Evolutionary conservation across 2,113 vertebrate genomes (phyloP).

Genomic region (Varanus salvator): DNA sequence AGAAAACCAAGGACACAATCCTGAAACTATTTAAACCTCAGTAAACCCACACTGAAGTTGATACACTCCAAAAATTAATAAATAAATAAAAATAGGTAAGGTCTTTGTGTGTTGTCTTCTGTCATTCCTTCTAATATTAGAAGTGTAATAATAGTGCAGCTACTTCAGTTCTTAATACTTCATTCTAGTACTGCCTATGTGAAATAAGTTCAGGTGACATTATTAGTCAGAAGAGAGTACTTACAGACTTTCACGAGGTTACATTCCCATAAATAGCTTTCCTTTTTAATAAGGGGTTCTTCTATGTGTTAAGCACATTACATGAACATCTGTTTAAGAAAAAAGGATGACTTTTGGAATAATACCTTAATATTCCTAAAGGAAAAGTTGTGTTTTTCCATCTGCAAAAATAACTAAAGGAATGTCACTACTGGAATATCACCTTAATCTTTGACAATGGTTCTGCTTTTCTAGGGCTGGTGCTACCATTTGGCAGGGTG

Average conservation of each 20-base stretch:
- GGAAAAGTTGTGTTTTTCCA: background rate
- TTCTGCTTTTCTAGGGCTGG: background rate
- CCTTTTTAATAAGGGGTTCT: conserved; percentile 40
- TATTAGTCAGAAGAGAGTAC: conserved; percentile 25
- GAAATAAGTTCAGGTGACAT: conserved; percentile 20
- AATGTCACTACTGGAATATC: background rate
- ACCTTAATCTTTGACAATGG: background rate
- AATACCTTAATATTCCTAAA: conserved; percentile 15
- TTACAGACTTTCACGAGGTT: conserved; percentile 28
- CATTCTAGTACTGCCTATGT: conserved; percentile 34
- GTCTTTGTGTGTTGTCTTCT: background rate
- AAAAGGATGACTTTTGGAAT: background rate
- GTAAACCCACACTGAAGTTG: background rate
- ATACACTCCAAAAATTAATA: background rate
- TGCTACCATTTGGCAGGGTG: background rate
- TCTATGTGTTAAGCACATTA: conserved; percentile 16
- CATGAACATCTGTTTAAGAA: conserved; percentile 4
- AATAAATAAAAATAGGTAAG: background rate
- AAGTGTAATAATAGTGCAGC: background rate
- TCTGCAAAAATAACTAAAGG: conserved; percentile 19
- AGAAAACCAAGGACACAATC: conserved; percentile 40
- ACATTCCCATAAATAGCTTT: background rate
- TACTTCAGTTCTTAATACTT: conserved; percentile 23
- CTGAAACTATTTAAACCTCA: conserved; percentile 44
- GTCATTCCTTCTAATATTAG: background rate